These are phyloP conservation scores for Ommatoiulus sabulosus DNA, from an alignment of 2,888 invertebrate genomes.

Conservation along the genomic window DNA sequence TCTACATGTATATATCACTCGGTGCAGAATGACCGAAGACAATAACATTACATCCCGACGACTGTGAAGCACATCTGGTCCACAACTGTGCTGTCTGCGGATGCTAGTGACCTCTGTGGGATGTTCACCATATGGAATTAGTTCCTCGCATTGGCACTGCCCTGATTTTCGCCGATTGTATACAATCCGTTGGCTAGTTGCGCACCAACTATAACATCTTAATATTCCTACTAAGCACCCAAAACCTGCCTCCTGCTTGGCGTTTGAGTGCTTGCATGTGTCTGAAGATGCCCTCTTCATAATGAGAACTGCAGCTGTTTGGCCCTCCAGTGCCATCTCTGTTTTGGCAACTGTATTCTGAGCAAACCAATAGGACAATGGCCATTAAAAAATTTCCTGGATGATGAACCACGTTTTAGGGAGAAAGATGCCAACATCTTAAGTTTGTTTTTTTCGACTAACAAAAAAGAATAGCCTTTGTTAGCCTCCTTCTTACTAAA, in stretches of 20 bases:
- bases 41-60: not conserved
- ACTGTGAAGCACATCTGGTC: not conserved
- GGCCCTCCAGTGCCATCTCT: not conserved
- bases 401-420: not conserved
- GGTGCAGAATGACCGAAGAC: not conserved
- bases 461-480: not conserved
- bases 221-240: not conserved
- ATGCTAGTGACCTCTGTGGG: slow-evolving; percentile 2
- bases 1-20: not conserved
- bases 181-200: slow-evolving; percentile 36
- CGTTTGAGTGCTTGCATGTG: slow-evolving; percentile 40
- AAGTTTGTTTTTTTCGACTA: not conserved
- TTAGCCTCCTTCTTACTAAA: not conserved
- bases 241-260: slow-evolving; percentile 26
- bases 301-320: slow-evolving; percentile 2
- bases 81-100: not conserved
- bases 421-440: not conserved
- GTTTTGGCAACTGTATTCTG: not conserved
- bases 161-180: slow-evolving; percentile 9
- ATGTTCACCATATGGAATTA: slow-evolving; percentile 16
- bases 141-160: not conserved
- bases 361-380: not conserved
- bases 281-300: slow-evolving; percentile 13
- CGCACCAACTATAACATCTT: not conserved
- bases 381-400: not conserved